Percentiles rank a stretch among this genome's conserved stretches.
phyloP scores from a whole-genome alignment of 2,113 vertebrate genomes.

The Nothobranchius kuhntae region DNA sequence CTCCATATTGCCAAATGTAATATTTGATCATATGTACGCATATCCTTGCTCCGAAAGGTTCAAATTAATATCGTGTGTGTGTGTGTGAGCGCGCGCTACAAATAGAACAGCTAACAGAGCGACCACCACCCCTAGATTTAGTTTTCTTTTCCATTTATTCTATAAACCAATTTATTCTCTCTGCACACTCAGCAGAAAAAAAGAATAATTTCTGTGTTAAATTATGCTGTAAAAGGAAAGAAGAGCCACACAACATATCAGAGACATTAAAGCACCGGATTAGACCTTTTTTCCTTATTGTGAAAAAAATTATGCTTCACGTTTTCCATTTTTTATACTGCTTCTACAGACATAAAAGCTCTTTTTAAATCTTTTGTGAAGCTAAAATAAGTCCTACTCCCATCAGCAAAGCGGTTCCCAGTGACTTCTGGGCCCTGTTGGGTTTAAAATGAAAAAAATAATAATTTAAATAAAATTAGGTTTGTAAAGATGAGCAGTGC shows the following conservation, averaged over 20 bases:
- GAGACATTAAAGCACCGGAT: neutral
- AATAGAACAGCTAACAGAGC: conserved; percentile 56
- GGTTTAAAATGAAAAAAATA: conserved; percentile 2
- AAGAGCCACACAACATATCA: no score
- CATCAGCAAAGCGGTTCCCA: conserved; percentile 49
- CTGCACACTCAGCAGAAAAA: conserved; percentile 52
- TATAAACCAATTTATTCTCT: conserved; percentile 44
- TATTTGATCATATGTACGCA: no score
- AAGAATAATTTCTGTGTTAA: neutral
- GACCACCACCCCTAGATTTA: conserved; percentile 55
- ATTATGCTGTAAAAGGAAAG: conserved; percentile 1
- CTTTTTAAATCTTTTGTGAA: conserved; percentile 42
- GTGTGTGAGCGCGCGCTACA: conserved; percentile 32
- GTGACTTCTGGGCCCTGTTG: conserved; percentile 49
- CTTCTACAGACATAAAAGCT: conserved; percentile 43
- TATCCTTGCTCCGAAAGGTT: no score
- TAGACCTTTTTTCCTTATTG: no score
- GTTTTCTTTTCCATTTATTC: conserved; percentile 52
- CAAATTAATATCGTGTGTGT: no score
- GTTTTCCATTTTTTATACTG: conserved; percentile 7
- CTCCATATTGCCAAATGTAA: no score
- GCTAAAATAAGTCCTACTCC: conserved; percentile 54
- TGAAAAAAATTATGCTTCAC: neutral
- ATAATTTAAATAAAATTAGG: conserved; percentile 4
- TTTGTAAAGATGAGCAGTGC: conserved; percentile 26